Evolutionary conservation across 2,888 invertebrate genomes (phyloP).

Genomic region (Tenthredo distinguenda): DNA sequence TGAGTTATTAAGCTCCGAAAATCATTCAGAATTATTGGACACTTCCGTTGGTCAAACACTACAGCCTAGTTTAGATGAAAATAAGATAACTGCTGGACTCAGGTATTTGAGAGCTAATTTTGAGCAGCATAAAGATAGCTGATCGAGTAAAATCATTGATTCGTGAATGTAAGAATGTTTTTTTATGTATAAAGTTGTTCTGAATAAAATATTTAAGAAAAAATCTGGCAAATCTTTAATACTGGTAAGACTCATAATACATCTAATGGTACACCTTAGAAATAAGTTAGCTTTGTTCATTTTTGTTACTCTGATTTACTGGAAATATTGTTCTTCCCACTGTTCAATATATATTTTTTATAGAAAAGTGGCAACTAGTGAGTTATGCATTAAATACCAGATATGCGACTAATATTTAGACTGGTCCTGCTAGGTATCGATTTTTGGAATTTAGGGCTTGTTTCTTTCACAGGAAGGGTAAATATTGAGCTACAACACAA

Average conservation of each 20-base stretch:
- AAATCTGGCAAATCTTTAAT: neutral
- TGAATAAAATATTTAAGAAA: constrained; percentile 29
- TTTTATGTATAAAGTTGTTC: constrained; percentile 47
- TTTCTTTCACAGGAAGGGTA: neutral
- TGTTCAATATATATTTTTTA: neutral
- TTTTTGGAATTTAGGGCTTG: neutral
- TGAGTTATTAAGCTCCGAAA: neutral
- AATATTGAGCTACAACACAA: neutral
- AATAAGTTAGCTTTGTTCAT: neutral
- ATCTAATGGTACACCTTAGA: neutral
- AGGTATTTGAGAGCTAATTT: constrained; percentile 71
- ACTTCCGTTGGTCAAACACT: neutral
- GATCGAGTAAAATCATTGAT: neutral
- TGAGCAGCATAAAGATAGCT: constrained; percentile 63
- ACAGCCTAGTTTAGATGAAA: constrained; percentile 61
- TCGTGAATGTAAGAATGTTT: neutral
- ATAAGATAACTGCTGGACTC: constrained; percentile 68
- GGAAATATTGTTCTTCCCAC: neutral
- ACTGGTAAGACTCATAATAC: too few species aligned
- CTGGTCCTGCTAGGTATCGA: neutral
- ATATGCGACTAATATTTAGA: neutral
- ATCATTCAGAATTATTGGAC: neutral
- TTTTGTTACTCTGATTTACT: neutral
- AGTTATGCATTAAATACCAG: neutral
- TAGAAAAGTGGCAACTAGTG: neutral